Conservation (phyloP, 2,888 invertebrate species). For the Biston stratarius region DNA sequence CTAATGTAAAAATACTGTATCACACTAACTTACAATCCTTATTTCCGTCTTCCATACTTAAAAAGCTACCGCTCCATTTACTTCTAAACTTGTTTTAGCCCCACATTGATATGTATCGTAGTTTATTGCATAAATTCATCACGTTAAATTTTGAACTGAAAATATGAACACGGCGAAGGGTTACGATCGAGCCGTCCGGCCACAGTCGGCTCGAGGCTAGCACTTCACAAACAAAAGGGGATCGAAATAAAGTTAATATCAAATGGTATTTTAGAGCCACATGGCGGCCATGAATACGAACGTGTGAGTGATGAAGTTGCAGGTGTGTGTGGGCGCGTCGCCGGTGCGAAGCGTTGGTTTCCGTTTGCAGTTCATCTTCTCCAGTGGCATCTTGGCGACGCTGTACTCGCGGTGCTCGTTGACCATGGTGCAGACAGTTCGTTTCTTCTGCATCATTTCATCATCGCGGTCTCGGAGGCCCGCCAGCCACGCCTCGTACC, state of each 20-base stretch:
- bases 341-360: constrained; percentile 82
- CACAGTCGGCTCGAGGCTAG: constrained; percentile 75
- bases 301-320: constrained; percentile 60
- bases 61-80: constrained; percentile 79
- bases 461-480: constrained; percentile 93
- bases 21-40: constrained; percentile 70
- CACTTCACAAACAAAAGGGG: constrained; percentile 66
- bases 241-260: constrained; percentile 53
- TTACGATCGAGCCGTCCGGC: constrained; percentile 75
- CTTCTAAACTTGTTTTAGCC: constrained; percentile 70
- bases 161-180: constrained; percentile 60
- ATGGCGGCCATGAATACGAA: constrained; percentile 64
- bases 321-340: constrained; percentile 55
- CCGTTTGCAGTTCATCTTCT: constrained; percentile 93
- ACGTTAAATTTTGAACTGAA: constrained; percentile 65
- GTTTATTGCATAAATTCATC: constrained; percentile 81
- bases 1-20: constrained; percentile 79
- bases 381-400: constrained; percentile 92
- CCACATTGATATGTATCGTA: constrained; percentile 85
- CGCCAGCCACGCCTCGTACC: constrained; percentile 94
- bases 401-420: constrained; percentile 93
- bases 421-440: constrained; percentile 93
- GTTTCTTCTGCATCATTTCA: constrained; percentile 95
- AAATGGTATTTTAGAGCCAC: constrained; percentile 64
- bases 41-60: constrained; percentile 65